Evolutionary conservation across 1,140 invertebrate species (phyloP), one percentile per base, ranked within the genome.

Genomic region (Brachionus calyciflorus): DNA sequence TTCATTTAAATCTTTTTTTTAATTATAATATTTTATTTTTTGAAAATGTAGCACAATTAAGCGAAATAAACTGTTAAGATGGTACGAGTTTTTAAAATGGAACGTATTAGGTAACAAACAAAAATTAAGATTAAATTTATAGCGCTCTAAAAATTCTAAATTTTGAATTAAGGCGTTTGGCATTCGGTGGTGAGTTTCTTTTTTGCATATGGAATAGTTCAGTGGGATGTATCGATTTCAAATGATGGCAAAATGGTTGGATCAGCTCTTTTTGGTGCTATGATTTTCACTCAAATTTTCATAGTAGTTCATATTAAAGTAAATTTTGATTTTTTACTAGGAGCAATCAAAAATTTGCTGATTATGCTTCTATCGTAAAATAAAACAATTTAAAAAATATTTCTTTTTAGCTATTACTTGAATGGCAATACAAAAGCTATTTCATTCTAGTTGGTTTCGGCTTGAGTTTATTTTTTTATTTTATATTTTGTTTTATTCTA

Each of bases 351-450:
- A n/a, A n/a, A n/a, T n/a, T n/a, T n/a, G n/a, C n/a, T n/a, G n/a
- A n/a, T n/a, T n/a, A n/a, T n/a, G n/a, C n/a, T n/a, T n/a, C n/a
- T n/a, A n/a, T n/a, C n/a, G n/a, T n/a, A n/a, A n/a, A n/a, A n/a
- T n/a, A n/a, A n/a, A n/a, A n/a, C n/a, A n/a, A n/a, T n/a, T n/a
- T n/a, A n/a, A n/a, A n/a, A n/a, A n/a, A n/a, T n/a, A n/a, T n/a
- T n/a, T n/a, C n/a, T n/a, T n/a, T n/a, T n/a, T n/a, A 70, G 68
- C 69, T 73, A 33, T 37, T 51, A 1, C 30, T 73, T 12, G 69
- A 73, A 40, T 73, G 69, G 69, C 44, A 73, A 10, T 55, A 73
- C 26, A 73, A 73, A 73, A 55, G 69, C 10, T 49, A 40, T 30
- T 33, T 73, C 9, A 37, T 73, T 7, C 7, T 55, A 28, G 30